phyloP scores from a whole-genome alignment of 2,888 invertebrate species.

The Dysmachus trigonus region DNA sequence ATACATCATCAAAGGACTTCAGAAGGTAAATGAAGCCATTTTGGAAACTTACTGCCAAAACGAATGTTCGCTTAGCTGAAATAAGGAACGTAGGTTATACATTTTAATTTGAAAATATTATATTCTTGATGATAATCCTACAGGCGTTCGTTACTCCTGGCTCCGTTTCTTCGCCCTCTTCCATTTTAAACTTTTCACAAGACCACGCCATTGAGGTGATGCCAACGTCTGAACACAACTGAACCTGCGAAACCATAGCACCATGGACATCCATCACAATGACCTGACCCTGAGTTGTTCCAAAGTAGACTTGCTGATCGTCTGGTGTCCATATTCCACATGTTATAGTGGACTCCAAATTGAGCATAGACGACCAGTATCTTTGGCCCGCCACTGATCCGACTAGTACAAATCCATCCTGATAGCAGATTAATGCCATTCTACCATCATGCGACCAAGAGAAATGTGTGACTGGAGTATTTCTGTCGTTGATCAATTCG shows the following conservation, averaged over 20 bases:
- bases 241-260: slow-evolving; percentile 93
- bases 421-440: slow-evolving; percentile 98
- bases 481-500: slow-evolving; percentile 97
- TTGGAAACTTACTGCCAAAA: slow-evolving; percentile 86
- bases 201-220: slow-evolving; percentile 96
- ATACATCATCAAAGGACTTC: slow-evolving; percentile 92
- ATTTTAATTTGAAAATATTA: background rate
- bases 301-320: slow-evolving; percentile 96
- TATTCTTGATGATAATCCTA: slow-evolving; percentile 51
- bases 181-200: slow-evolving; percentile 98
- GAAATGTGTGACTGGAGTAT: slow-evolving; percentile 96
- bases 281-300: slow-evolving; percentile 92
- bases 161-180: slow-evolving; percentile 84
- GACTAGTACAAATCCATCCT: slow-evolving; percentile 98
- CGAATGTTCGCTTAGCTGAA: slow-evolving; percentile 73
- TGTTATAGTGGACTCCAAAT: slow-evolving; percentile 91
- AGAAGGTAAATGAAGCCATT: slow-evolving; percentile 91
- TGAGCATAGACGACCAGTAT: slow-evolving; percentile 98
- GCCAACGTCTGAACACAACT: slow-evolving; percentile 83
- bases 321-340: slow-evolving; percentile 99
- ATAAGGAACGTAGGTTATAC: slow-evolving; percentile 35
- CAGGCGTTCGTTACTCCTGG: slow-evolving; percentile 68
- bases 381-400: slow-evolving; percentile 97
- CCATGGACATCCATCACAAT: slow-evolving; percentile 98
- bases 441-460: slow-evolving; percentile 98